These are phyloP conservation scores for Maconellicoccus hirsutus DNA, from an alignment of 1,140 invertebrate species.

Conservation along the genomic window DNA sequence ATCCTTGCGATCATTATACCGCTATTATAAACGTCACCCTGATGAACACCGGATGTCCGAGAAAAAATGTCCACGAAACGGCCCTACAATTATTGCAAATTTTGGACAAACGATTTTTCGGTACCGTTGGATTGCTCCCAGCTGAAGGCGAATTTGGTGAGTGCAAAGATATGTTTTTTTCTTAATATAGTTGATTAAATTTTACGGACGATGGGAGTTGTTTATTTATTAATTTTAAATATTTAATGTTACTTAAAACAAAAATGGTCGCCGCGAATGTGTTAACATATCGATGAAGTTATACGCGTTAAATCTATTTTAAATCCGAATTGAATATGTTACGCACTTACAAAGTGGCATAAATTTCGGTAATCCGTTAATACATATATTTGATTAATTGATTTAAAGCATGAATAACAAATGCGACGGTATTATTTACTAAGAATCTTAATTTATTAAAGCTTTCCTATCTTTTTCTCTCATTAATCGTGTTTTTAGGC, in stretches of 20 bases:
- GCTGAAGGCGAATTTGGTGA: constrained; percentile 29
- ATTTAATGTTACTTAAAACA: too few species aligned
- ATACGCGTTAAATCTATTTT: too few species aligned
- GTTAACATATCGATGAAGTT: too few species aligned
- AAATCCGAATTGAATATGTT: too few species aligned
- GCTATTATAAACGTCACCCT: constrained; percentile 95
- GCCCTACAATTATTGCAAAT: constrained; percentile 88
- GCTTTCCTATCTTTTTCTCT: too few species aligned
- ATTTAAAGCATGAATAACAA: background rate
- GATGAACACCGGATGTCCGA: constrained; percentile 87
- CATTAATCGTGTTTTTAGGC: too few species aligned
- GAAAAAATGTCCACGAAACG: constrained; percentile 79
- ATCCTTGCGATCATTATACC: constrained; percentile 96
- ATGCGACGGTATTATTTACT: background rate
- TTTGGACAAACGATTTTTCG: constrained; percentile 90
- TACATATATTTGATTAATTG: background rate
- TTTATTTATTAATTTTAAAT: too few species aligned
- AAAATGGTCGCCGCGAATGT: too few species aligned
- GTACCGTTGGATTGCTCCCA: constrained; percentile 52
- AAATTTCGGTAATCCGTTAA: background rate
- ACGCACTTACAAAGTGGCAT: background rate
- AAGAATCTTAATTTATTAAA: background rate
- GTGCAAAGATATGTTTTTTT: constrained; percentile 19
- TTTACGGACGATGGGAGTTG: too few species aligned
- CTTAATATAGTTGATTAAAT: background rate